Percentiles rank a stretch among this genome's conserved stretches.
phyloP scores from a whole-genome alignment of 2,797 vertebrate genomes.

The Micromesistius poutassou region DNA sequence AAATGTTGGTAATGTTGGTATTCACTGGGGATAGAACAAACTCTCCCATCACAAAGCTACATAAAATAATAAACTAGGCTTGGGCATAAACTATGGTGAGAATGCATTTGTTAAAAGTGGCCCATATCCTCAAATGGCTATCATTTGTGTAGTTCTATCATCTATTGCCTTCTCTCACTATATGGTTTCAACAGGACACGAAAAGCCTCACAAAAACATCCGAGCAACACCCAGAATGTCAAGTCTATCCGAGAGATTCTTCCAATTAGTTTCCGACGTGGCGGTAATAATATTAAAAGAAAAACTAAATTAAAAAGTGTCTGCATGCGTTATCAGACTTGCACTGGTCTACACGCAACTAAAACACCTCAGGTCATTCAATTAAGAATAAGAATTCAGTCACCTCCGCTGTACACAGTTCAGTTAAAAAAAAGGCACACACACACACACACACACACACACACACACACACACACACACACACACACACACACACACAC shows the following conservation, averaged over 20 bases:
- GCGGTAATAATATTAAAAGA: not conserved
- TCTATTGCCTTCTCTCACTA: not conserved
- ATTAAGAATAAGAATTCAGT: not conserved
- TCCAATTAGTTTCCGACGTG: not conserved
- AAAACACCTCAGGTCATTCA: not conserved
- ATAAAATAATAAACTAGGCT: not conserved
- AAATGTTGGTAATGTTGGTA: not conserved
- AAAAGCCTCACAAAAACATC: not conserved
- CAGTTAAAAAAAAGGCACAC: not conserved
- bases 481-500: not conserved
- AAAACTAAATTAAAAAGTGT: not conserved
- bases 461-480: too few relatives aligned
- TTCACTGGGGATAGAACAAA: slow-evolving; percentile 1
- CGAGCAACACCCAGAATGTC: not conserved
- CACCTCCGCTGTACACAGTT: not conserved
- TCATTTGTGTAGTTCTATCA: not conserved
- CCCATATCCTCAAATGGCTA: not conserved
- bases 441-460: too few relatives aligned
- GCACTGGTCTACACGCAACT: not conserved
- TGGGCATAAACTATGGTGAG: not conserved
- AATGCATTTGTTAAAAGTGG: not conserved
- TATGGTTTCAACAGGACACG: not conserved
- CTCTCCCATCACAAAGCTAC: slow-evolving; percentile 4
- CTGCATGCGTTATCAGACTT: not conserved
- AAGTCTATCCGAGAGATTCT: not conserved